A percentile compares a stretch with the other conserved stretches of the same genome.
phyloP scores from a whole-genome alignment of 2,113 vertebrate genomes.

The Actenoides lindsayi region DNA sequence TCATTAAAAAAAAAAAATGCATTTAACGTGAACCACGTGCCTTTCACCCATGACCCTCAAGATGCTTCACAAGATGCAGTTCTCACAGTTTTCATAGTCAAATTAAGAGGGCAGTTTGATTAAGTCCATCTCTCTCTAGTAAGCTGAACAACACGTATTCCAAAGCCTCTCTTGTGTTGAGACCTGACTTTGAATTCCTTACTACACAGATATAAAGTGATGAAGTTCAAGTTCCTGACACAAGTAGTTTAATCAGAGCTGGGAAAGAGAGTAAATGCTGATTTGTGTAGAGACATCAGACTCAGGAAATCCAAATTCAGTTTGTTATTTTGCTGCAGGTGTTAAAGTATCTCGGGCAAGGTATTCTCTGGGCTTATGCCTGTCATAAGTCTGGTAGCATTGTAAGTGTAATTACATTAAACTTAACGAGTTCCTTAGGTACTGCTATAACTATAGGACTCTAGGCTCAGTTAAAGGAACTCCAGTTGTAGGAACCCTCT shows the following conservation, averaged over 20 bases:
- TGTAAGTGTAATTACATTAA: background rate
- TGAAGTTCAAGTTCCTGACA: background rate
- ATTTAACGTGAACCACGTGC: background rate
- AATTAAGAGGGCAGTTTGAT: background rate
- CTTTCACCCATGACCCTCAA: background rate
- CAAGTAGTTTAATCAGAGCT: background rate
- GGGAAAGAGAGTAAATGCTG: background rate
- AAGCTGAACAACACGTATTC: background rate
- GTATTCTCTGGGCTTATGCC: background rate
- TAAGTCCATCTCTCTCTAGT: background rate
- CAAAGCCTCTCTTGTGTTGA: background rate
- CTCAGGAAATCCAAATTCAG: background rate
- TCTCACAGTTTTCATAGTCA: background rate
- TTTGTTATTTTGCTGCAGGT: background rate
- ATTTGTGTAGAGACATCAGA: background rate
- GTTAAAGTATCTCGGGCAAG: background rate
- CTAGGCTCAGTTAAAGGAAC: background rate
- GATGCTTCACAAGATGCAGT: background rate
- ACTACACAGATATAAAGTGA: background rate
- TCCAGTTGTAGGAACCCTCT: background rate
- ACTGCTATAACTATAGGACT: background rate
- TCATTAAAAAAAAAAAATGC: background rate
- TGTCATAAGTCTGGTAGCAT: background rate
- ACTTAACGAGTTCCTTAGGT: accelerated
- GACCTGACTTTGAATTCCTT: background rate